Base-by-base conservation (phyloP, 1,140 invertebrate species). In the Elymnias hypermnestra region DNA sequence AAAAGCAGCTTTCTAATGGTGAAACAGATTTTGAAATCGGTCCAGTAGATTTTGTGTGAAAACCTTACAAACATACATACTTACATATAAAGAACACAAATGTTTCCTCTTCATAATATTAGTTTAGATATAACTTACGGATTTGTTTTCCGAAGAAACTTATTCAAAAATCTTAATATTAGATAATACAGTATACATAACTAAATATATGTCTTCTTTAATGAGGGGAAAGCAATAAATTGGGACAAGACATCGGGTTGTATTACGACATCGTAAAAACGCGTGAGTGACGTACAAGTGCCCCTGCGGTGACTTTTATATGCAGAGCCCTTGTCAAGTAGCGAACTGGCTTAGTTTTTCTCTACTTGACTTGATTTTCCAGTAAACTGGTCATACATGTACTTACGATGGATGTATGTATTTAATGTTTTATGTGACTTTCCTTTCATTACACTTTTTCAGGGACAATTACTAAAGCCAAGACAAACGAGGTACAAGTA, bases 221-320 rank as follows among this genome's bases (percentile, higher is more conserved):
- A 45, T 36, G 22, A 45, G 21, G 31, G 29, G 1, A 14, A n/a
- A 8, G 21, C 22, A 15, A 45, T 45, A 45, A 45, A 45, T 7
- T 37, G 15, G 18, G 21, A 37, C 42, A 26, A 45, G 42, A 36
- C 42, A 44, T 35, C 29, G 21, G 22, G 29, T 45, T 25, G 33
- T 37, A 37, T 36, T 45, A 45, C 33, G 33, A 28, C 42, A 21
- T 45, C 42, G 42, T 45, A 45, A 45, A 44, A 45, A 36, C 42
- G 21, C 8, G 14, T 28, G 31, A 36, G 31, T 45, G 33, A 36
- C 14, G 42, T 14, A 45, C 31, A 15, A 37, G 31, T 12, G 22
- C 21, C 31, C 21, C 22, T 25, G 31, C 9, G 31, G 22, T 36
- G 31, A 36, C 33, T 26, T 45, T 43, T 43, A 43, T 12, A 14